A percentile compares a stretch with the other conserved stretches of the same genome.
These are phyloP conservation scores for Hyposoter didymator DNA, from an alignment of 2,888 invertebrate species.

Conservation along the genomic window DNA sequence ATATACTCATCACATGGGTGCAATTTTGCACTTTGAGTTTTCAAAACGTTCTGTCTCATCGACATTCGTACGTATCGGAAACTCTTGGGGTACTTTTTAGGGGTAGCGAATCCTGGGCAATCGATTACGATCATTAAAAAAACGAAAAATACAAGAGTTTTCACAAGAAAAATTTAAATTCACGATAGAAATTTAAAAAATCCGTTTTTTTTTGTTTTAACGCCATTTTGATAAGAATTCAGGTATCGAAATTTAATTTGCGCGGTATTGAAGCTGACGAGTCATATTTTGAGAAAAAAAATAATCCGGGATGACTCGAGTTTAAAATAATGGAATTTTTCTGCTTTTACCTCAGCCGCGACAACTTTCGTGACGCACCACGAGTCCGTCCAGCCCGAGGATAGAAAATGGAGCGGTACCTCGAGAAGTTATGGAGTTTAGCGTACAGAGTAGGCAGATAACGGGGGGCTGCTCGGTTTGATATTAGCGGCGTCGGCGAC, in stretches of 20 bases:
- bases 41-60: neutral
- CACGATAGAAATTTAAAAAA: no score
- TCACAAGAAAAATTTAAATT: no score
- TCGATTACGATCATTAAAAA: no score
- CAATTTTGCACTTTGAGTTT: neutral
- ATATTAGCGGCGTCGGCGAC: constrained; percentile 51
- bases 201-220: neutral
- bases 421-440: constrained; percentile 20
- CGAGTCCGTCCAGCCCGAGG: constrained; percentile 2
- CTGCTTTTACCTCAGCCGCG: neutral
- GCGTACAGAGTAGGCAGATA: constrained; percentile 31
- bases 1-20: no score
- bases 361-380: constrained; percentile 3
- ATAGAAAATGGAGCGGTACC: neutral
- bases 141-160: no score
- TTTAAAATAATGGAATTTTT: neutral
- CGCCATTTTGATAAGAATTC: no score
- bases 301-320: neutral
- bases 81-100: no score
- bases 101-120: no score
- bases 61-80: no score
- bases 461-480: constrained; percentile 51
- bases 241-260: no score
- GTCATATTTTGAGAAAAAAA: no score
- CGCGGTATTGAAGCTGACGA: no score